These are phyloP conservation scores for Lasius platythorax DNA, from an alignment of 2,888 invertebrate species.

Conservation along the genomic window DNA sequence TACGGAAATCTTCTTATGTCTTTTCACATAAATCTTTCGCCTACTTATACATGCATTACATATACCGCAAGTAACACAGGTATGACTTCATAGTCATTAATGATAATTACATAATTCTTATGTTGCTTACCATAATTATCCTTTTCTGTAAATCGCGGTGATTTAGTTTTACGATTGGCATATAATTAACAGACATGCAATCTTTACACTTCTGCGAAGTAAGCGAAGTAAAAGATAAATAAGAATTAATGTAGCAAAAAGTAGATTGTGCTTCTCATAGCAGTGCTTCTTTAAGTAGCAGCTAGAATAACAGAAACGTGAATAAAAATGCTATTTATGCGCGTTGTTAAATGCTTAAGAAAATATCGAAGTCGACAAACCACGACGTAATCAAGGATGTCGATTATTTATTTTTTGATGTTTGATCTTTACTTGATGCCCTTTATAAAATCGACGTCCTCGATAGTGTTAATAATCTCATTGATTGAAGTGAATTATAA, in stretches of 20 bases:
- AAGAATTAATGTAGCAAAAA: background rate
- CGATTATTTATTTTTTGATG: too few relatives aligned
- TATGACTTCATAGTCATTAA: background rate
- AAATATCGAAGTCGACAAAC: background rate
- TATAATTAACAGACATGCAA: background rate
- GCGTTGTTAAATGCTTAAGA: background rate
- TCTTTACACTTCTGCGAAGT: background rate
- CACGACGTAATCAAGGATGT: background rate
- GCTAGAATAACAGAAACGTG: background rate
- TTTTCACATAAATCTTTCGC: background rate
- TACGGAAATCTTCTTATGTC: background rate
- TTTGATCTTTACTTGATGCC: too few relatives aligned
- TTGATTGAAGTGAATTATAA: too few relatives aligned
- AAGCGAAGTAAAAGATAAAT: background rate
- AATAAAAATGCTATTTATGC: background rate
- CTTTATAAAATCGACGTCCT: too few relatives aligned
- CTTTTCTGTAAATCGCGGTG: background rate
- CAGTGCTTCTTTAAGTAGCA: background rate
- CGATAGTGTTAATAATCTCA: too few relatives aligned
- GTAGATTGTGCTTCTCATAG: background rate
- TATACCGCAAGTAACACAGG: background rate
- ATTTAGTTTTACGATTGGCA: background rate
- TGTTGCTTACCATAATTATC: background rate
- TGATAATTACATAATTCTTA: background rate
- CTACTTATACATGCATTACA: background rate